Evolutionary conservation across 2,888 invertebrate genomes (phyloP).

Genomic region (Stegana nigrithorax): DNA sequence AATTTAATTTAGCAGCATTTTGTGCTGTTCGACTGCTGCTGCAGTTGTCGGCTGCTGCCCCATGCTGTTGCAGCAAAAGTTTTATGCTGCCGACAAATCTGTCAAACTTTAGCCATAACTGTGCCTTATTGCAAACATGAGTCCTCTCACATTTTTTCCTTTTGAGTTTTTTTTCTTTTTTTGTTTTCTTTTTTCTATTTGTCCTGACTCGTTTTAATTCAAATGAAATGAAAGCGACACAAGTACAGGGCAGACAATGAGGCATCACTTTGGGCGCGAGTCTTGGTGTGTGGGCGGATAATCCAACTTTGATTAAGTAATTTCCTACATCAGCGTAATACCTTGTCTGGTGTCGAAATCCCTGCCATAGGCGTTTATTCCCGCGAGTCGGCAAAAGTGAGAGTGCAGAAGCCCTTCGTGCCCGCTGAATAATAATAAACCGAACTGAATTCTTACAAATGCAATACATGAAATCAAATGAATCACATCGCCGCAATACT

Average conservation of each 20-base stretch:
- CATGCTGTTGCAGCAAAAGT: constrained; percentile 8
- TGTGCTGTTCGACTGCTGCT: too few relatives aligned
- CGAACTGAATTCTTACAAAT: background rate
- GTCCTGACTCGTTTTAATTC: constrained; percentile 52
- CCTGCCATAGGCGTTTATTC: constrained; percentile 51
- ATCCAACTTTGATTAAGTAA: constrained; percentile 68
- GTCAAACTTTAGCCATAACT: constrained; percentile 45
- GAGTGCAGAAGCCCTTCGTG: constrained; percentile 23
- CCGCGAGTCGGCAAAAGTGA: too few relatives aligned
- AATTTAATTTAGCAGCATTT: constrained; percentile 65
- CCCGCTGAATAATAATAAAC: background rate
- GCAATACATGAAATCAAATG: constrained; percentile 22
- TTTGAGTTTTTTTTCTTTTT: background rate
- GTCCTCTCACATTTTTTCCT: too few relatives aligned
- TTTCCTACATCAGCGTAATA: constrained; percentile 44
- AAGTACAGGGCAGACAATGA: constrained; percentile 31
- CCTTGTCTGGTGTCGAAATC: constrained; percentile 61
- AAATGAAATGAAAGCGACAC: constrained; percentile 48
- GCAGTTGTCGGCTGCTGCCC: constrained; percentile 3
- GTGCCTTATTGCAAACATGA: background rate
- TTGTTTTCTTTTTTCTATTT: background rate
- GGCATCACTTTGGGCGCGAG: constrained; percentile 6
- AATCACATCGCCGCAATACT: too few relatives aligned
- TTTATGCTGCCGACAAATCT: constrained; percentile 42
- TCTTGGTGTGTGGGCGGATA: constrained; percentile 51